Percentiles rank a stretch among this genome's conserved stretches.
phyloP scores from a whole-genome alignment of 2,797 vertebrate genomes.

The Pteronotus mesoamericanus region DNA sequence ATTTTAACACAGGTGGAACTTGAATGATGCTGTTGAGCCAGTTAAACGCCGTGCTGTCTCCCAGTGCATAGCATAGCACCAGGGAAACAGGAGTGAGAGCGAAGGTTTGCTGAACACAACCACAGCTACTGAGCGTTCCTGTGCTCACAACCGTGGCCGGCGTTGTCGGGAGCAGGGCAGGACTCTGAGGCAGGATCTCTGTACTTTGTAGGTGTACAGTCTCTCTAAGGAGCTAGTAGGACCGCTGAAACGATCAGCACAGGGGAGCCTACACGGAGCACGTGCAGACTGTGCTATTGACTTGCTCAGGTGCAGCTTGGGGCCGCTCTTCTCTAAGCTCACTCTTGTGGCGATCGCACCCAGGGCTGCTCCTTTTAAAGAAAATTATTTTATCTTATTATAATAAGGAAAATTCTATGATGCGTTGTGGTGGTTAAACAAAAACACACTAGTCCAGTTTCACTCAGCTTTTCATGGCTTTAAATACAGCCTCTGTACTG shows the following conservation, averaged over 20 bases:
- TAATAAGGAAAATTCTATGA: neutral
- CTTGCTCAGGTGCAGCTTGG: neutral
- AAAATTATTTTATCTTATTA: neutral
- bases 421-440: neutral
- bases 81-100: neutral
- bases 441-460: neutral
- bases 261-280: neutral
- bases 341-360: neutral
- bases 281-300: accelerated
- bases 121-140: neutral
- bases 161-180: neutral
- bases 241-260: accelerated
- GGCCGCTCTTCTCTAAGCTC: neutral
- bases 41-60: neutral
- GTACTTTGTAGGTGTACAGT: neutral
- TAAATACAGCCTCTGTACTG: neutral
- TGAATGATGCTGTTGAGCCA: neutral
- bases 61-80: neutral
- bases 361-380: neutral
- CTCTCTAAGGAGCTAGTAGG: neutral
- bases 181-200: neutral
- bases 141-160: no score
- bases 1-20: neutral
- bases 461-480: neutral
- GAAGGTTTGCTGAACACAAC: neutral